phyloP scores from a whole-genome alignment of 2,113 vertebrate genomes.

The Spermophilus dauricus region DNA sequence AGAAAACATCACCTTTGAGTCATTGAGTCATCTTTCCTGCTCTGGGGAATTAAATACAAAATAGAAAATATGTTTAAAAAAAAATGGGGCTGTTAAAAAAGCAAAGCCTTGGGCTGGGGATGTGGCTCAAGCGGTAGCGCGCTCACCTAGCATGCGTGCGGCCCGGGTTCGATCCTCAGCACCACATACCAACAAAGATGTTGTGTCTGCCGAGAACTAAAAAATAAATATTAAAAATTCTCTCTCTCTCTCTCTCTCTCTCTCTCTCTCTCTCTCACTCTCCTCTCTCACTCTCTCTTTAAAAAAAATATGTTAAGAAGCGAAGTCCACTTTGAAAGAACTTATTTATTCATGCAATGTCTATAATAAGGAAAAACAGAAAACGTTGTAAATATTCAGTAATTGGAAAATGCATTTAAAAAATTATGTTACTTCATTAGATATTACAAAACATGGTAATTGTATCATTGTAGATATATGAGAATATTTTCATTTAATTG shows the following conservation, averaged over 20 bases:
- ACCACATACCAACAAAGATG: no score
- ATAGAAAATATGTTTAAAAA: neutral
- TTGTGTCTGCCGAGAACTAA: no score
- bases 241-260: no score
- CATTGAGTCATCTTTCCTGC: neutral
- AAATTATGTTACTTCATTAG: neutral
- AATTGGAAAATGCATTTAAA: neutral
- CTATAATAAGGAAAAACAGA: neutral
- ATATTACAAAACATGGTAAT: constrained; percentile 15
- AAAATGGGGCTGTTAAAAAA: no score
- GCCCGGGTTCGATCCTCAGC: no score
- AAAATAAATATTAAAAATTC: no score
- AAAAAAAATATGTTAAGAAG: constrained; percentile 21
- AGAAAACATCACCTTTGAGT: neutral
- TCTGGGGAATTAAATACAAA: constrained; percentile 8
- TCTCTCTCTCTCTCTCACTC: no score
- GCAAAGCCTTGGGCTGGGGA: no score
- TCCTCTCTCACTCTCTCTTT: no score
- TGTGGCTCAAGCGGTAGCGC: no score
- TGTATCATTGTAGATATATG: neutral
- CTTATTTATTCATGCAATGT: neutral
- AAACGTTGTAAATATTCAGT: neutral
- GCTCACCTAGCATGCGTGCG: no score
- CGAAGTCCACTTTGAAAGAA: neutral
- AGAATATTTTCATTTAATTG: constrained; percentile 45